These are phyloP conservation scores for Axis porcinus DNA, from an alignment of 2,113 vertebrate genomes.

Conservation along the genomic window DNA sequence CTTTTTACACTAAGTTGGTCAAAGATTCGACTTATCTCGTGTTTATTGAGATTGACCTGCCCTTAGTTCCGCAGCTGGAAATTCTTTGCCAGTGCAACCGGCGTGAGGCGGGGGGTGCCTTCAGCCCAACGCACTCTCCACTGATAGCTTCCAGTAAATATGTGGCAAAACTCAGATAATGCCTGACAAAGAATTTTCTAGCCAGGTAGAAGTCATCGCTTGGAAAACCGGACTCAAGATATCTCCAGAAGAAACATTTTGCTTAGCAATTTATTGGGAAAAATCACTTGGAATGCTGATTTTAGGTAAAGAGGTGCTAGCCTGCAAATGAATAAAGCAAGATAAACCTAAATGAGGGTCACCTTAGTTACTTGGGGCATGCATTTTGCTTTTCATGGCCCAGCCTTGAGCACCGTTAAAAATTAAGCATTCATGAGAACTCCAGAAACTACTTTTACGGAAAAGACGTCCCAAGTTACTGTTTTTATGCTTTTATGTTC, in stretches of 20 bases:
- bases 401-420: not conserved
- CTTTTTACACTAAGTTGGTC: not conserved
- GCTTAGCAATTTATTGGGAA: not conserved
- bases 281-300: not conserved
- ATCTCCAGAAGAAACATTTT: not conserved
- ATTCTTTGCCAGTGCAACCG: not conserved
- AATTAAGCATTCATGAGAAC: not conserved
- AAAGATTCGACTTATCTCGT: not conserved
- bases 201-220: not conserved
- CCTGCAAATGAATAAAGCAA: not conserved
- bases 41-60: not conserved
- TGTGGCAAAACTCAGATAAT: not conserved
- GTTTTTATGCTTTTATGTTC: not conserved
- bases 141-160: not conserved
- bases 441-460: not conserved
- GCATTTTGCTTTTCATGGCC: not conserved
- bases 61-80: not conserved
- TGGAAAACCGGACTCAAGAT: not conserved
- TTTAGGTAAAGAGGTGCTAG: not conserved
- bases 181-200: not conserved
- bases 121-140: not conserved
- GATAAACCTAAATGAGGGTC: not conserved
- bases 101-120: not conserved
- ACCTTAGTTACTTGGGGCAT: not conserved
- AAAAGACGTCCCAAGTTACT: not conserved